These are phyloP conservation scores for Probaryconus sp. DNA, from an alignment of 1,140 invertebrate species.

Conservation along the genomic window DNA sequence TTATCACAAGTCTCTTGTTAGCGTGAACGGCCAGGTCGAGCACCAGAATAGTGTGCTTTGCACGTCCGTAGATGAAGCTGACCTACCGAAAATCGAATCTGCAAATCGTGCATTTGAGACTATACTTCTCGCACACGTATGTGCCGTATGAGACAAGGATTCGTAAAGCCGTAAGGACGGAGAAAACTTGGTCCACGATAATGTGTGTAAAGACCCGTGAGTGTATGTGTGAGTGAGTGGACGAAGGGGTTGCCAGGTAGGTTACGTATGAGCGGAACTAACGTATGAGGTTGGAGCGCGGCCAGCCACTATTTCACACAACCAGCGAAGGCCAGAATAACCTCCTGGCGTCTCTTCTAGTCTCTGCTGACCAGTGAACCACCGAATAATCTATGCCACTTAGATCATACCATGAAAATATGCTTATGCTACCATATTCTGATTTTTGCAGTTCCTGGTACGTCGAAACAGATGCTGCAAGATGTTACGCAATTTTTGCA, in stretches of 20 bases:
- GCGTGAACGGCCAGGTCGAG: slow-evolving; percentile 1
- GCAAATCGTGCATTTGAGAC: slow-evolving; percentile 9
- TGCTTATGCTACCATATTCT: slow-evolving; percentile 25
- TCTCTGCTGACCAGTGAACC: slow-evolving; percentile 73
- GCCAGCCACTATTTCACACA: slow-evolving; percentile 73
- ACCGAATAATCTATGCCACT: slow-evolving; percentile 65
- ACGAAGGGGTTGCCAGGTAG: slow-evolving; percentile 64
- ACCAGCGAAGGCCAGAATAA: slow-evolving; percentile 43
- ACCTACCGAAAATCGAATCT: slow-evolving; percentile 30
- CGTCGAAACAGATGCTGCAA: background rate
- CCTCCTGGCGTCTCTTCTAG: slow-evolving; percentile 5
- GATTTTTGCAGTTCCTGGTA: background rate
- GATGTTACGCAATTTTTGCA: slow-evolving; percentile 23
- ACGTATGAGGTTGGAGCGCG: slow-evolving; percentile 70
- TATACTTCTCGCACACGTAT: slow-evolving; percentile 9
- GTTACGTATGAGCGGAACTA: slow-evolving; percentile 72
- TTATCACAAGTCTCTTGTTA: slow-evolving; percentile 22
- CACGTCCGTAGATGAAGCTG: slow-evolving; percentile 17
- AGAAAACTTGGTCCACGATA: slow-evolving; percentile 3
- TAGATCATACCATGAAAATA: slow-evolving; percentile 68
- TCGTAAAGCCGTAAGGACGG: slow-evolving; percentile 5
- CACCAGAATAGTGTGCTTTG: slow-evolving; percentile 6
- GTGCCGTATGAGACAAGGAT: slow-evolving; percentile 3
- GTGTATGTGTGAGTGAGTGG: slow-evolving; percentile 3
- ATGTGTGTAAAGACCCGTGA: background rate